These are phyloP conservation scores for Leptinotarsa defecta DNA, from an alignment of 1,140 invertebrate species.

Conservation along the genomic window DNA sequence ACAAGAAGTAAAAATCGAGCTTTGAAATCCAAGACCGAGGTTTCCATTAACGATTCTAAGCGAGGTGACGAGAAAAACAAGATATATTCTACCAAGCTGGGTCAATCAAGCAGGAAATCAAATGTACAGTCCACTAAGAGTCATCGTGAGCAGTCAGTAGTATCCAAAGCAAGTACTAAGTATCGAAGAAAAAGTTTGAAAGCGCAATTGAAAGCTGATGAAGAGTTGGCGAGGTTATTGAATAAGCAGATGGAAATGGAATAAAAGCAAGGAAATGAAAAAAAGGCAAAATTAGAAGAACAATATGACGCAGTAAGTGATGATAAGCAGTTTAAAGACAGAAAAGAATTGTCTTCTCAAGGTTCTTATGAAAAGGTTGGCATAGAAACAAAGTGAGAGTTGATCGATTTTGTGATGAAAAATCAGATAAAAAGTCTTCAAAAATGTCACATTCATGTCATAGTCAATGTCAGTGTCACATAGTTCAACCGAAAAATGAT, in stretches of 20 bases:
- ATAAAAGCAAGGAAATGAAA: neutral
- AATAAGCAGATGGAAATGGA: neutral
- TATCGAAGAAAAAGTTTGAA: neutral
- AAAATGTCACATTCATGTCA: neutral
- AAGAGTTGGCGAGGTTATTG: neutral
- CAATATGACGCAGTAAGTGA: neutral
- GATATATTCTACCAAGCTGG: neutral
- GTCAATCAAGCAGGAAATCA: neutral
- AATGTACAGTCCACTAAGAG: neutral
- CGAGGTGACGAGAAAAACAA: neutral
- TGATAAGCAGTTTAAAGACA: neutral
- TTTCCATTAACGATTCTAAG: neutral
- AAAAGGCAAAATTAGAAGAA: neutral
- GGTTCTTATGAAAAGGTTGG: neutral
- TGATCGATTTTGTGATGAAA: neutral
- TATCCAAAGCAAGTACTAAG: neutral
- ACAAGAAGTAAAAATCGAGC: neutral
- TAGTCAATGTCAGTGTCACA: neutral
- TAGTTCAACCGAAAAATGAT: neutral
- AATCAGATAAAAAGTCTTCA: neutral
- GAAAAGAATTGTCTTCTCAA: neutral
- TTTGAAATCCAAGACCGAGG: neutral
- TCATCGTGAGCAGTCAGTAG: neutral
- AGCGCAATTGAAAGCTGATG: neutral
- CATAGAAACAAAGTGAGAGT: neutral